phyloP scores from a whole-genome alignment of 1,140 invertebrate genomes.

The Nomia melanderi region DNA sequence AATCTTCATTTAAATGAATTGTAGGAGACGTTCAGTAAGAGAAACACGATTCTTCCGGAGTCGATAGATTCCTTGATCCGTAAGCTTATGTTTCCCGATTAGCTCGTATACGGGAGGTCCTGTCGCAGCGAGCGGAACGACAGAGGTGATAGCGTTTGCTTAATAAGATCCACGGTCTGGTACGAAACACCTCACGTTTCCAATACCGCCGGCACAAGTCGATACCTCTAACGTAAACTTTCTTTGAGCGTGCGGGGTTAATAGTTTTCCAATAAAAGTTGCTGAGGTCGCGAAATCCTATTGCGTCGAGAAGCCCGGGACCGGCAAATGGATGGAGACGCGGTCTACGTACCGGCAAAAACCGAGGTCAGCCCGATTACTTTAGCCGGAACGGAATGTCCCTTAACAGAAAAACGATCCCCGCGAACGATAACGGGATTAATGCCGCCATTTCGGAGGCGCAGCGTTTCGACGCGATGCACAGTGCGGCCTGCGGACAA shows the following conservation, averaged over 20 bases:
- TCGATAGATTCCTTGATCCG: no score
- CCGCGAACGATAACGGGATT: constrained; percentile 39
- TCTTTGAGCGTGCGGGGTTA: constrained; percentile 38
- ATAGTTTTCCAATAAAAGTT: constrained; percentile 58
- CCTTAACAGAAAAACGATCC: constrained; percentile 43
- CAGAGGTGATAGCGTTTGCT: constrained; percentile 11
- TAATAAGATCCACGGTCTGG: constrained; percentile 22
- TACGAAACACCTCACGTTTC: constrained; percentile 31
- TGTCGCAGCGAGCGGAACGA: not conserved
- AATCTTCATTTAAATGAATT: no score
- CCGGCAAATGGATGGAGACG: constrained; percentile 18
- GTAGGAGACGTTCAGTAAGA: no score
- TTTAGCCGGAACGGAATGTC: constrained; percentile 43
- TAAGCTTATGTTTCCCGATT: no score
- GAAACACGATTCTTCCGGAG: no score
- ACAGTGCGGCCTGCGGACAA: not conserved
- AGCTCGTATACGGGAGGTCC: no score
- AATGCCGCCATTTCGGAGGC: constrained; percentile 23
- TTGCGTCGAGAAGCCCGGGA: constrained; percentile 26
- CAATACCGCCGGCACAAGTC: constrained; percentile 29
- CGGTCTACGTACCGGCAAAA: constrained; percentile 37
- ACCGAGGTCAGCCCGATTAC: constrained; percentile 54
- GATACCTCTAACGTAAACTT: constrained; percentile 41
- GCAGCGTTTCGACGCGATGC: not conserved
- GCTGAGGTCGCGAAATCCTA: constrained; percentile 48